Conservation (phyloP, 2,888 invertebrate species). For the Antheraea assamensis region DNA sequence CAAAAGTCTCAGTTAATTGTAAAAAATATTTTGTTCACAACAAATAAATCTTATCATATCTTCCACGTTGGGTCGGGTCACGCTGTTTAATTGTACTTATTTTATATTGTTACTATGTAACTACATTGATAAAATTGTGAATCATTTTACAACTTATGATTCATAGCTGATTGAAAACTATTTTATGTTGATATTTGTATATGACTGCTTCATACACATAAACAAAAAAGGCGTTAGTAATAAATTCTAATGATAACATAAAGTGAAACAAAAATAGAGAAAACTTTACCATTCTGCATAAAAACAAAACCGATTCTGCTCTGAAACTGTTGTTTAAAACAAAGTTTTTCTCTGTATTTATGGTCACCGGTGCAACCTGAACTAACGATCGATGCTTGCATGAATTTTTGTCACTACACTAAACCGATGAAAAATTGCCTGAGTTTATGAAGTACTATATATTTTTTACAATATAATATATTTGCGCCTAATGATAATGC, state of each 20-base stretch:
- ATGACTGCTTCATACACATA: conserved; percentile 1
- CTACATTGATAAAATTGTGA: conserved; percentile 54
- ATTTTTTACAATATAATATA: neutral
- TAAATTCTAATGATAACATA: conserved; percentile 24
- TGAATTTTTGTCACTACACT: neutral
- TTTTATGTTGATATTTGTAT: conserved; percentile 14
- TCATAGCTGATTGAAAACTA: conserved; percentile 37
- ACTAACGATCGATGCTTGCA: conserved; percentile 21
- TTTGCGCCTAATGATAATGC: too few species aligned
- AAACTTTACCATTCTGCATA: conserved; percentile 28
- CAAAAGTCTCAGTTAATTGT: neutral
- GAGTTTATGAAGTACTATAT: too few species aligned
- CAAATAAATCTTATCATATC: conserved; percentile 45
- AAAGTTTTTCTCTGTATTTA: conserved; percentile 30
- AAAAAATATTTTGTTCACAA: conserved; percentile 20
- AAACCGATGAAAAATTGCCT: too few species aligned
- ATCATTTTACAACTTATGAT: conserved; percentile 49
- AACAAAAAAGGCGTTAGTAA: conserved; percentile 18
- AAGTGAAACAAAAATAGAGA: conserved; percentile 19
- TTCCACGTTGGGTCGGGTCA: conserved; percentile 40
- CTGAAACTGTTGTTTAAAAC: conserved; percentile 35
- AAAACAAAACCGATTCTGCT: conserved; percentile 34
- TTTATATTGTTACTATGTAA: conserved; percentile 34
- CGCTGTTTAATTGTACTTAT: conserved; percentile 47
- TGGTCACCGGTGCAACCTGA: conserved; percentile 26